Percentiles rank a stretch among this genome's conserved stretches.
These are phyloP conservation scores for Stomorhina lunata DNA, from an alignment of 2,888 invertebrate species.

Conservation along the genomic window DNA sequence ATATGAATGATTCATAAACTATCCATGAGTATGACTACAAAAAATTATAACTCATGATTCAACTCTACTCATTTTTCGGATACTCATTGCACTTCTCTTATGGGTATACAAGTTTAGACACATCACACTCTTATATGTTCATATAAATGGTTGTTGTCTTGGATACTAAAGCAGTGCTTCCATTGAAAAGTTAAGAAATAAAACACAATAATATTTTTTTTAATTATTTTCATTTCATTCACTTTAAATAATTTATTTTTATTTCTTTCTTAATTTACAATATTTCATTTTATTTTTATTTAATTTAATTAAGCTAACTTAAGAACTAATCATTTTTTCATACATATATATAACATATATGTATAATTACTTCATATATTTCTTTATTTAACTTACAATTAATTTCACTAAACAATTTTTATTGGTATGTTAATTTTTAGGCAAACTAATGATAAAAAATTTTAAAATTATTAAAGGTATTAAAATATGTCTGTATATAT, in stretches of 20 bases:
- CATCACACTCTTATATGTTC: neutral
- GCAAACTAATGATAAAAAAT: conserved; percentile 19
- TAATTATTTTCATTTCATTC: conserved; percentile 28
- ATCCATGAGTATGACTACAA: no score
- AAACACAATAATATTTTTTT: neutral
- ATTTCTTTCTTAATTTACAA: conserved; percentile 11
- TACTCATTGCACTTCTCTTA: no score
- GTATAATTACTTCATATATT: no score
- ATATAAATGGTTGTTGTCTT: neutral
- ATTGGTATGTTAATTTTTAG: neutral
- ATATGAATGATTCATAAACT: no score
- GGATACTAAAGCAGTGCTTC: neutral
- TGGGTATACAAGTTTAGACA: no score
- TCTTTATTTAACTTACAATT: conserved; percentile 38
- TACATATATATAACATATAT: conserved; percentile 43
- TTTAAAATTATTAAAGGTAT: no score
- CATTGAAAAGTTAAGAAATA: neutral
- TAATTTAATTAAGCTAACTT: conserved; percentile 57
- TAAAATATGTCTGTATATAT: no score
- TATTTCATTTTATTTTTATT: conserved; percentile 30
- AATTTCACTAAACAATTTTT: conserved; percentile 33
- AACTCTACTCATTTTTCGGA: no score
- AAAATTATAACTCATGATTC: no score
- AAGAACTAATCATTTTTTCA: conserved; percentile 16
- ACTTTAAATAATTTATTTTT: conserved; percentile 52